phyloP scores from a whole-genome alignment of 2,113 vertebrate species.

The Syrrhaptes paradoxus region DNA sequence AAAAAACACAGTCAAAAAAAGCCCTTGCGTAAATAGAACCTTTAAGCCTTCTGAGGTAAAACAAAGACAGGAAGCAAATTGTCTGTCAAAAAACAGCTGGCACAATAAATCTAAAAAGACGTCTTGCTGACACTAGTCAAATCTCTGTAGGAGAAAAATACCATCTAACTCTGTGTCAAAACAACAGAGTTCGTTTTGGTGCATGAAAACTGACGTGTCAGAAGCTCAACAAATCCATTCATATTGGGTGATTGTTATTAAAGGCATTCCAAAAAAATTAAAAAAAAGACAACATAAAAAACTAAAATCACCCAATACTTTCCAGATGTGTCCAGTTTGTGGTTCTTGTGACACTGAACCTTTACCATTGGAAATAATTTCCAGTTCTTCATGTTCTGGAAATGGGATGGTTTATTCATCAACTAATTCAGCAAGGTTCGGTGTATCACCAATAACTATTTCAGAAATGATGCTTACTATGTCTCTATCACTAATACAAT shows the following conservation, averaged over 20 bases:
- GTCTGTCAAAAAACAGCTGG: background rate
- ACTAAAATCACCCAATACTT: background rate
- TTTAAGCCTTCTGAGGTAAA: conserved; percentile 13
- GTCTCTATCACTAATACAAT: background rate
- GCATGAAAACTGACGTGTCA: background rate
- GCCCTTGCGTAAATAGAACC: background rate
- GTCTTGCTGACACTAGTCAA: background rate
- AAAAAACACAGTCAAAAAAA: background rate
- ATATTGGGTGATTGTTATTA: background rate
- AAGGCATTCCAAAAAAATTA: background rate
- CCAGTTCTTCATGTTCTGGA: background rate
- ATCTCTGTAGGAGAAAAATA: background rate
- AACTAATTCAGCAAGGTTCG: background rate
- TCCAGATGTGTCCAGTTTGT: background rate
- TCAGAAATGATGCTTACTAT: background rate
- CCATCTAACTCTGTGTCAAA: background rate
- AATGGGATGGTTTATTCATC: background rate
- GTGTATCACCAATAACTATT: background rate
- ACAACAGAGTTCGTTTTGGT: background rate
- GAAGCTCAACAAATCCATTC: background rate
- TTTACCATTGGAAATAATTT: background rate
- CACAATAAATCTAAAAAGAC: background rate
- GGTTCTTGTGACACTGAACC: background rate
- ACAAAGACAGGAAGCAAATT: background rate
- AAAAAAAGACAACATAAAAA: background rate